These are phyloP conservation scores for Microctenopoma lineatum DNA, from an alignment of 2,797 vertebrate genomes.

Conservation along the genomic window DNA sequence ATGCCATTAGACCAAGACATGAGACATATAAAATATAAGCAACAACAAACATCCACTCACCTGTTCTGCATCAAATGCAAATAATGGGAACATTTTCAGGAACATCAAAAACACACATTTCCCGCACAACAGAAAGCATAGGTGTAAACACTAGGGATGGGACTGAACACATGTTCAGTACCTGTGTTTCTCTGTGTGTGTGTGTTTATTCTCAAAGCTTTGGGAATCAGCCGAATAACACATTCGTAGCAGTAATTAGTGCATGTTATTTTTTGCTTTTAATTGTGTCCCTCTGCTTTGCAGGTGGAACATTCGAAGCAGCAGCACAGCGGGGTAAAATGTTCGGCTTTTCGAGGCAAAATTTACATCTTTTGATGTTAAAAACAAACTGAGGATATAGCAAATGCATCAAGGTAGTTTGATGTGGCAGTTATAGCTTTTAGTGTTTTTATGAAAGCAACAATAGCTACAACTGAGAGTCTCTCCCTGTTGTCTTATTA, in stretches of 20 bases:
- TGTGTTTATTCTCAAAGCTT: conserved; percentile 27
- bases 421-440: conserved; percentile 30
- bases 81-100: conserved; percentile 24
- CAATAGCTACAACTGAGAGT: conserved; percentile 2
- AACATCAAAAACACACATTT: conserved; percentile 18
- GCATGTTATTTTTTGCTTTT: conserved; percentile 51
- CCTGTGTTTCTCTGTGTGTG: not conserved
- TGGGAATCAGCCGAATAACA: conserved; percentile 34
- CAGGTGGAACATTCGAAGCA: conserved; percentile 49
- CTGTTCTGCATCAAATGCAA: not conserved
- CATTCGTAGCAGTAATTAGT: conserved; percentile 37
- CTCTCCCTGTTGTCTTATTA: conserved; percentile 19
- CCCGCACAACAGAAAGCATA: conserved; percentile 6
- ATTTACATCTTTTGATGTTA: conserved; percentile 35
- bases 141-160: conserved; percentile 11
- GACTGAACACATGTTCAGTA: conserved; percentile 7
- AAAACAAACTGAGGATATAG: conserved; percentile 6
- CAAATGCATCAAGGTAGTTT: conserved; percentile 29
- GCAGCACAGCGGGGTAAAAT: conserved; percentile 19
- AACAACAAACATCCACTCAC: conserved; percentile 17
- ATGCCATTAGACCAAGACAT: conserved; percentile 11
- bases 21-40: no score
- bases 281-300: conserved; percentile 42
- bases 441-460: conserved; percentile 27
- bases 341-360: conserved; percentile 31